Base-by-base conservation (phyloP, 2,113 vertebrate species). In the Alexandromys fortis region DNA sequence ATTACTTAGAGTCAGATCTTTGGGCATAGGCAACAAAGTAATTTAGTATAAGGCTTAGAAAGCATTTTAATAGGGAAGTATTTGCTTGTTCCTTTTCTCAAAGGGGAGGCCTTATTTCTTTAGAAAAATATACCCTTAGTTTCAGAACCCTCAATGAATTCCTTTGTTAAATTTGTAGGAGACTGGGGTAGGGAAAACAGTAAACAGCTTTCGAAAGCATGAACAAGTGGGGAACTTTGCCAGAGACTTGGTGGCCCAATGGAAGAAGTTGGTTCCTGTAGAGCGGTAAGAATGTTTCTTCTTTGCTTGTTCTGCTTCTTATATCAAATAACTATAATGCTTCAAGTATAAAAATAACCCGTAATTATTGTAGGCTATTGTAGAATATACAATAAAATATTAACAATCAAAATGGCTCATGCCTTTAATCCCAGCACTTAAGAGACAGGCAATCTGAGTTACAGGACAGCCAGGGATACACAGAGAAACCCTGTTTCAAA, bases 161-260 rank as follows among this genome's bases (percentile, higher is more conserved):
- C 63, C 89, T 94, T 73, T 24, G 65, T 98, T 76, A 94, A 75
- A 97, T 96, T 0, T 97, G 86, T 95, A 99, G 99, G 99, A 99
- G 98, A 99, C 99, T 0, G 99, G 99, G 33, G 99, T 99, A 26
- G 99, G 99, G 30, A 99, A 99, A 97, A 98, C 99, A 12, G 99
- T 99, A 96, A 99, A 99, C 97, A 99, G 99, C n/a, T 98, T 99
- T n/a, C 98, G 99, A 96, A 99, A 99, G 94, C 99, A 99, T 0
- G 99, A 99, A 73, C 93, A 98, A 0, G 99, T 99, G 0, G 99
- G 99, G 77, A 99, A 98, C 22, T 97, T 99, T 68, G 99, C 99
- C 0, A 99, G 99, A 98, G 98, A 97, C 96, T 98, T 99, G 0
- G 99, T 99, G 67, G 99, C 99, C 90, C 99, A 99, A 97, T 99